A percentile compares a stretch with the other conserved stretches of the same genome.
These are phyloP conservation scores for Pogoniulus pusillus DNA, from an alignment of 2,797 vertebrate genomes.

Conservation along the genomic window DNA sequence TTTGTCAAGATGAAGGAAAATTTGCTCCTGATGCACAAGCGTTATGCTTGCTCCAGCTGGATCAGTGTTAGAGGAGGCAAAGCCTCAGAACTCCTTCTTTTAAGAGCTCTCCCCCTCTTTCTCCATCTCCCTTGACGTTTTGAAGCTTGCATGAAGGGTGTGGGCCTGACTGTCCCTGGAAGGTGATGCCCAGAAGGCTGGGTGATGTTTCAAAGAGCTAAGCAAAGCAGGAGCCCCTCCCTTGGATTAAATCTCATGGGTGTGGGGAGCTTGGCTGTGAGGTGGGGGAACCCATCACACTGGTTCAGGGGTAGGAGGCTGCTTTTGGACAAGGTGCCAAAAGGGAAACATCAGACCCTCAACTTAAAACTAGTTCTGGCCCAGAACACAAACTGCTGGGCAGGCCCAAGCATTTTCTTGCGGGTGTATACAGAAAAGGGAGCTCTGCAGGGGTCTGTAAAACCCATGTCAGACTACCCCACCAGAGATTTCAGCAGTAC, in stretches of 20 bases:
- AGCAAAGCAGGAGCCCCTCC: background rate
- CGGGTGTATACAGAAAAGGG: background rate
- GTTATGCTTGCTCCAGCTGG: fast-evolving
- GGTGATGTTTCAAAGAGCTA: background rate
- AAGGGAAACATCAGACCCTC: background rate
- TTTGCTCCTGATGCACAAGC: background rate
- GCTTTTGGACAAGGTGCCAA: background rate
- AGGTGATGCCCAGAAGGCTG: background rate
- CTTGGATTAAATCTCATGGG: background rate
- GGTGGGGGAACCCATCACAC: background rate
- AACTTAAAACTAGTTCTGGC: background rate
- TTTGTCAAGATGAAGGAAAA: conserved; percentile 19
- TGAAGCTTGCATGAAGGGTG: background rate
- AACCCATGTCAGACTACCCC: background rate
- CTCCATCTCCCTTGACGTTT: fast-evolving
- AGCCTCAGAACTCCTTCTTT: background rate
- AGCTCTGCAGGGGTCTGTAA: background rate
- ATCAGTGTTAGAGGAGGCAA: background rate
- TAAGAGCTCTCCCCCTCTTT: background rate
- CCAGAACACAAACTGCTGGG: background rate
- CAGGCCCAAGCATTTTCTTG: background rate
- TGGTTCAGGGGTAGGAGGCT: background rate
- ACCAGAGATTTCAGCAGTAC: background rate
- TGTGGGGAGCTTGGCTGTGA: background rate
- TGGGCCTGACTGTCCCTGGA: background rate